Base-by-base conservation (phyloP, 1,140 invertebrate genomes). In the Zaprionus taronus region DNA sequence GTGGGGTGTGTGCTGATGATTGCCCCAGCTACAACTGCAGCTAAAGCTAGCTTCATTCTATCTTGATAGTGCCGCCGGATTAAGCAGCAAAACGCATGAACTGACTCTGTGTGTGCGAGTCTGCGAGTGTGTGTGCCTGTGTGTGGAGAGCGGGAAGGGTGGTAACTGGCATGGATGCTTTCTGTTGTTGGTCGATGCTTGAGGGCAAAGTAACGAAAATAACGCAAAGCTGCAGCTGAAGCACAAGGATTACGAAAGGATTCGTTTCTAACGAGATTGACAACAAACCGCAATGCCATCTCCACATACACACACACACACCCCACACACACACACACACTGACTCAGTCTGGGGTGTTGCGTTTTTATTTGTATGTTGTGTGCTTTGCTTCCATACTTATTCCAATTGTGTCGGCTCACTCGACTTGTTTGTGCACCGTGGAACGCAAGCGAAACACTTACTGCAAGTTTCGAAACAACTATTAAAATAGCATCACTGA, bases 181-280 rank as follows among this genome's bases (percentile, higher is more conserved):
- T 47, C 22, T 7, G 61, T 80, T 68, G 78, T 74, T 77, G 74
- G 74, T 67, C 68, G 64, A 66, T 55, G 78, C 79, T 79, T 76
- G 56, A 76, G 77, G 68, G 77, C 74, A 71, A 80, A 80, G 78
- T 69, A 76, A 79, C 72, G 72, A 80, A 80, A 78, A 77, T 77
- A 80, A 77, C 73, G 84, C 74, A 89, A 80, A 84, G 79, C 81
- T 80, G 85, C 85, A 89, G 76, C 58, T 84, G 84, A 89, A 90
- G 85, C 82, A 89, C 81, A 82, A 85, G 85, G 85, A 89, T 89
- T 89, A 89, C 85, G 79, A 89, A 89, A 89, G 85, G 85, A 89
- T 89, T 89, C 85, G 85, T 90, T 89, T 90, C 86, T 89, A 89
- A 89, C 85, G 85, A 89, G 85, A 90, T 89, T 89, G 85, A 90